Percentiles rank a stretch among this genome's conserved stretches.
Conservation (phyloP, 2,113 vertebrate species). For the Coptodon rendalli region DNA sequence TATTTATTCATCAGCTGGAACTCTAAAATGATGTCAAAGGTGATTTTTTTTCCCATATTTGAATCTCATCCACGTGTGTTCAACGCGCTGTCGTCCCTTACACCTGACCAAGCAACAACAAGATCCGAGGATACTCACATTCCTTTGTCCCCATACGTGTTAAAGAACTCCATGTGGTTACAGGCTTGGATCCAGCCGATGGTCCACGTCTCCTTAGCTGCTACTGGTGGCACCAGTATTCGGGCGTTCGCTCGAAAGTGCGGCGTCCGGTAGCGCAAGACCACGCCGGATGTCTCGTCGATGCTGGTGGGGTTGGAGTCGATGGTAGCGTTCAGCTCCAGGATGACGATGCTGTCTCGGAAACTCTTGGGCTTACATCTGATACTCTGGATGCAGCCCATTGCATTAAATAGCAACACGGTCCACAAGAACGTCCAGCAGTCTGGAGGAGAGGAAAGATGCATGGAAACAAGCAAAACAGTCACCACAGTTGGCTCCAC, state of each 20-base stretch:
- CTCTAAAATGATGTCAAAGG: not conserved
- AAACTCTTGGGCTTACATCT: constrained; percentile 95
- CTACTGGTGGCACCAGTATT: constrained; percentile 87
- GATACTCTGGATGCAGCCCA: constrained; percentile 99
- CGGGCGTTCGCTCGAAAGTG: constrained; percentile 92
- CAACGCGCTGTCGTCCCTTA: not conserved
- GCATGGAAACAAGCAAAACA: constrained; percentile 76
- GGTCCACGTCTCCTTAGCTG: constrained; percentile 91
- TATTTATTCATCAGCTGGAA: not conserved
- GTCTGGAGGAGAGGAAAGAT: constrained; percentile 73
- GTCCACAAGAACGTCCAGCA: constrained; percentile 80
- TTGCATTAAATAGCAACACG: constrained; percentile 79
- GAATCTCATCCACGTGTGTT: not conserved
- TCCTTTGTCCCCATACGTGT: constrained; percentile 90
- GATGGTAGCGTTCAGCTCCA: constrained; percentile 91
- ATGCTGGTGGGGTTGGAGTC: constrained; percentile 94
- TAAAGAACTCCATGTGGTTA: constrained; percentile 99
- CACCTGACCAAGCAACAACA: not conserved
- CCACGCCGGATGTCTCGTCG: constrained; percentile 93
- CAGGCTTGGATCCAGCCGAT: constrained; percentile 99
- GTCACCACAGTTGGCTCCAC: constrained; percentile 43
- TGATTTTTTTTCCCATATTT: not conserved
- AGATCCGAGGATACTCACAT: constrained; percentile 81
- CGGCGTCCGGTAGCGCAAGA: constrained; percentile 94
- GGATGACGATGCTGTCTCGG: constrained; percentile 87